Evolutionary conservation across 2,888 invertebrate genomes (phyloP), one percentile per base, ranked within the genome.

Genomic region (Physocephala rufipes): DNA sequence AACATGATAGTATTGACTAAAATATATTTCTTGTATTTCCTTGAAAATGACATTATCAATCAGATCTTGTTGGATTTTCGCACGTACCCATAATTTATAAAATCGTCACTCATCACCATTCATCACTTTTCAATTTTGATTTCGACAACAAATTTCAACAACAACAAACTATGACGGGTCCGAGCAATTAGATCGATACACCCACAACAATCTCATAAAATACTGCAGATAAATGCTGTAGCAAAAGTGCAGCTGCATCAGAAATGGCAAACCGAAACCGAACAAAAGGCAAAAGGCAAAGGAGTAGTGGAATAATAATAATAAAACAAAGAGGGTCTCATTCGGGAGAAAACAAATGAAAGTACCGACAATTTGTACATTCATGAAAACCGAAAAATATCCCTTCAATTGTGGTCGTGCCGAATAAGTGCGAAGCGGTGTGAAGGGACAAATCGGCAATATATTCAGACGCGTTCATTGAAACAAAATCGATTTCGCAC

Each of bases 401-500:
- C 47, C 28, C n/a, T 67, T 43, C 58, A 58, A 36, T 26, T 58
- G n/a, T 24, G 30, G 19, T 26, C 24, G n/a, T 26, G 12, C 21
- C 9, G 5, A 26, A 26, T 26, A 5, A 4, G 47, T 16, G 16
- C 12, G 51, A 51, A 19, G 19, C n/a, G 2, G 2, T 19, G 51
- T 7, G 51, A 16, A 19, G 55, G 4, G 55, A 21, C 55, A 21
- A 12, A 1, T 26, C 24, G 5, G 58, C 9, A n/a, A n/a, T n/a
- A n/a, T 15, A 24, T 13, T 26, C 58, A 13, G 2, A 7, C 63
- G 47, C 43, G 51, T 67, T n/a, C 9, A 24, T 51, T 51, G 43
- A 30, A 64, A 36, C 64, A 64, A 77, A 78, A 79, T 83, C 83
- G 83, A 82, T 82, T 83, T 84, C 79, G 78, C 84, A 83, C 81